Percentiles rank a stretch among this genome's conserved stretches.
Evolutionary conservation across 2,113 vertebrate genomes (phyloP).

Genomic region (Ovibos moschatus): DNA sequence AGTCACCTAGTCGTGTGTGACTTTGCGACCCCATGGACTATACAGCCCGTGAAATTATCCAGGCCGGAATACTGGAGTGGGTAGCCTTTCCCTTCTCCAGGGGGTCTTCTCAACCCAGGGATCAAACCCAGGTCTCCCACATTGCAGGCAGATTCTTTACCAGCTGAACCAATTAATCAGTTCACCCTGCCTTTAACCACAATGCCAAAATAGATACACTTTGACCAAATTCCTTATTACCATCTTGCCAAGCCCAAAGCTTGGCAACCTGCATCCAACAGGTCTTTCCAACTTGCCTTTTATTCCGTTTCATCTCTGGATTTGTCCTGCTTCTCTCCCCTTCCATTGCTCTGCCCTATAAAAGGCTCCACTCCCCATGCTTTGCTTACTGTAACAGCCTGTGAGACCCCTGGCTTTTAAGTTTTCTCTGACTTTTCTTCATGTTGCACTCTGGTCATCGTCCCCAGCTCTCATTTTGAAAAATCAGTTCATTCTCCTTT

Average conservation of each 20-base stretch:
- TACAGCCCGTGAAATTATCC: neutral
- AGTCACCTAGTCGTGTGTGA: neutral
- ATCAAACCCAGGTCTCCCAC: neutral
- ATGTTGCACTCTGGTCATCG: neutral
- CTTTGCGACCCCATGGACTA: neutral
- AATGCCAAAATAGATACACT: neutral
- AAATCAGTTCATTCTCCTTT: neutral
- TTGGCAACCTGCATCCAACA: neutral
- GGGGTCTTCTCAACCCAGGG: neutral
- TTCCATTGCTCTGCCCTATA: neutral
- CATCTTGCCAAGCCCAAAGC: neutral
- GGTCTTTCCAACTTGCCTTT: neutral
- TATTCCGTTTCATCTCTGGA: neutral
- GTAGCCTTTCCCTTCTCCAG: neutral
- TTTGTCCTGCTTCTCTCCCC: neutral
- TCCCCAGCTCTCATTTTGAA: neutral
- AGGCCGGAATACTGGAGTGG: neutral
- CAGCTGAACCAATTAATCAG: neutral
- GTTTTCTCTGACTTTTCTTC: neutral
- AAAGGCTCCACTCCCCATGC: neutral
- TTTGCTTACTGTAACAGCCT: conserved; percentile 3
- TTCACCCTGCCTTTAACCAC: neutral
- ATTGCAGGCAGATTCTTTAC: neutral
- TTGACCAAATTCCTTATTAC: neutral
- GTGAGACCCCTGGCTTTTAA: neutral